These are phyloP conservation scores for Hesperophylax magnus DNA, from an alignment of 1,140 invertebrate species.

Conservation along the genomic window DNA sequence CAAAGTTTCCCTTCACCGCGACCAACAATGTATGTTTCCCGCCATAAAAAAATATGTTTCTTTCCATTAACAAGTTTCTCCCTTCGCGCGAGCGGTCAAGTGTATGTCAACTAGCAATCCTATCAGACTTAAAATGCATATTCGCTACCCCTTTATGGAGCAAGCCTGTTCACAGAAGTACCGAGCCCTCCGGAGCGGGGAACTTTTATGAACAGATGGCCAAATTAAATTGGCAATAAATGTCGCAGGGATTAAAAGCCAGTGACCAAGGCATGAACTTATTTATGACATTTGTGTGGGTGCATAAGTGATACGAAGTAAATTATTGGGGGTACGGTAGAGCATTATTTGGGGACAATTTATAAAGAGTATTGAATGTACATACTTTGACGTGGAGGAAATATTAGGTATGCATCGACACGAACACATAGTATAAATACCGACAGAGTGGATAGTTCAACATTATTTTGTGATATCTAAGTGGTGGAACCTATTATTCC, in stretches of 20 bases:
- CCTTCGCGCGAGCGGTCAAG: not conserved
- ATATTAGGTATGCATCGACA: not conserved
- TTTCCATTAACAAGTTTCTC: too few relatives aligned
- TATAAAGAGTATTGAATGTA: not conserved
- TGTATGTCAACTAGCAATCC: conserved; percentile 25
- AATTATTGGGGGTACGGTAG: not conserved
- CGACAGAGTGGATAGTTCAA: not conserved
- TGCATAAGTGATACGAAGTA: conserved; percentile 21
- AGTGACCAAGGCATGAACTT: not conserved
- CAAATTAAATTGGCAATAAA: conserved; percentile 45
- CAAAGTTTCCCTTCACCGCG: too few relatives aligned
- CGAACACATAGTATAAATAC: not conserved
- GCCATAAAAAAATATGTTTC: too few relatives aligned
- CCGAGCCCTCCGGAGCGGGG: not conserved
- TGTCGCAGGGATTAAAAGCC: conserved; percentile 36
- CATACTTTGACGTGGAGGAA: not conserved
- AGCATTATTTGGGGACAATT: conserved; percentile 1
- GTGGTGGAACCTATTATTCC: too few relatives aligned
- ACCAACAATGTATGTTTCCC: too few relatives aligned
- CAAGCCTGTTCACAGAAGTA: conserved; percentile 18
- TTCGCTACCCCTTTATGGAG: conserved; percentile 20
- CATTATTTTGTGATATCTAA: too few relatives aligned
- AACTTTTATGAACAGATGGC: conserved; percentile 41
- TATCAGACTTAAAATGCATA: conserved; percentile 15
- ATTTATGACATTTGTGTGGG: not conserved